Conservation (phyloP, 2,888 invertebrate species). For the Ptycholaimellus sp. region DNA sequence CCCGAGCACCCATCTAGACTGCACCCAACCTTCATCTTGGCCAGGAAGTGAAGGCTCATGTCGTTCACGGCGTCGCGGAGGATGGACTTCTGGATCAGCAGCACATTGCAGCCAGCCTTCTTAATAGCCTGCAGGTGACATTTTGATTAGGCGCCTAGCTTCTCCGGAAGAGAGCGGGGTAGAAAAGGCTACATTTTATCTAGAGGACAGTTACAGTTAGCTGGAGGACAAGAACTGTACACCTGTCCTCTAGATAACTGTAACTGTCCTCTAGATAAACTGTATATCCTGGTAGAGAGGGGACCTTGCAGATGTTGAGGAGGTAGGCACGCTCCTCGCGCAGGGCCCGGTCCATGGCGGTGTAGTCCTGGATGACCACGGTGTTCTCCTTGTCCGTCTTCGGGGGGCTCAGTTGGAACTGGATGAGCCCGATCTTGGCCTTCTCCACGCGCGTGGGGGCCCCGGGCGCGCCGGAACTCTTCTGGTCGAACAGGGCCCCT, state of each 20-base stretch:
- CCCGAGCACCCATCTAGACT: too few relatives aligned
- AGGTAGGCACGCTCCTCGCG: conserved; percentile 91
- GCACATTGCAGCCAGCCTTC: conserved; percentile 86
- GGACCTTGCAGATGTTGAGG: conserved; percentile 87
- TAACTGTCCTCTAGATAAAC: too few relatives aligned
- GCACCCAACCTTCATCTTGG: conserved; percentile 99
- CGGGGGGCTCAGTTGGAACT: conserved; percentile 96
- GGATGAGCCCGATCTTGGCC: conserved; percentile 90
- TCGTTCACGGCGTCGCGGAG: conserved; percentile 80
- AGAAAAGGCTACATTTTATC: too few relatives aligned
- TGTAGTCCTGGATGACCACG: conserved; percentile 74
- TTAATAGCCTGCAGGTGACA: too few relatives aligned
- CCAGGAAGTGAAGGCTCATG: conserved; percentile 82
- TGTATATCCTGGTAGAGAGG: too few relatives aligned
- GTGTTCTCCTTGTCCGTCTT: conserved; percentile 98
- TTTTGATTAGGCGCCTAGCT: too few relatives aligned
- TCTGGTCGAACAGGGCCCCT: conserved; percentile 79
- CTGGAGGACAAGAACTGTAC: too few relatives aligned
- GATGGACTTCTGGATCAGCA: conserved; percentile 63
- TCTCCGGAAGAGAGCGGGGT: too few relatives aligned
- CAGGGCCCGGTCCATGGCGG: conserved; percentile 95
- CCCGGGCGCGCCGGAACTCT: conserved; percentile 53
- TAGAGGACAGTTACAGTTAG: too few relatives aligned
- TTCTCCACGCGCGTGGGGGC: conserved; percentile 83
- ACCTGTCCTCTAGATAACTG: too few relatives aligned